Evolutionary conservation across 2,113 vertebrate genomes (phyloP).

Genomic region (Murina feae): DNA sequence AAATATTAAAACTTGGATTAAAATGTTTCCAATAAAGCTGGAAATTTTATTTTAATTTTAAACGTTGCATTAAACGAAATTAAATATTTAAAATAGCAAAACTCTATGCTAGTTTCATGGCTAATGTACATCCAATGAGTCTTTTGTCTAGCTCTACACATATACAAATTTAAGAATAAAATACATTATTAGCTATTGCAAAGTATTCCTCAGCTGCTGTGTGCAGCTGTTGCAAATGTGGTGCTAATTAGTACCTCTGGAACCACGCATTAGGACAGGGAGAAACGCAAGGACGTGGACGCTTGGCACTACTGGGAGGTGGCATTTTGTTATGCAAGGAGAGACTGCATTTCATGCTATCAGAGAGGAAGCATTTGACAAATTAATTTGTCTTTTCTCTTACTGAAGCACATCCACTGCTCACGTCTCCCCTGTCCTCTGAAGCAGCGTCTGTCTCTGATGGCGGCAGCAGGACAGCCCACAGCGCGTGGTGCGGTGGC

Average conservation of each 20-base stretch:
- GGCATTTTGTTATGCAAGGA: constrained; percentile 9
- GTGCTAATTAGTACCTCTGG: constrained; percentile 36
- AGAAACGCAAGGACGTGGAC: constrained; percentile 15
- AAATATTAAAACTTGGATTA: constrained; percentile 36
- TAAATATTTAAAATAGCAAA: constrained; percentile 40
- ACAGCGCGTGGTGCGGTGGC: background rate
- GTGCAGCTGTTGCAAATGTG: constrained; percentile 9
- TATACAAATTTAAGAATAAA: constrained; percentile 4
- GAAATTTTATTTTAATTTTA: constrained; percentile 12
- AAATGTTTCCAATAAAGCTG: constrained; percentile 14
- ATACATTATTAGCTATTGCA: background rate
- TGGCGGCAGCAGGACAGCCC: background rate
- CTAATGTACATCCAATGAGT: background rate
- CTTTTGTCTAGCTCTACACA: background rate
- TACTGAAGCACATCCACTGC: background rate
- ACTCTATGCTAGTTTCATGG: background rate
- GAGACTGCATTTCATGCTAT: constrained; percentile 12
- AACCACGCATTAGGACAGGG: constrained; percentile 3
- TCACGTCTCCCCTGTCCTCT: background rate
- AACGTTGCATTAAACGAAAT: constrained; percentile 4
- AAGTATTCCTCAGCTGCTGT: background rate
- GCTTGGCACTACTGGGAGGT: background rate
- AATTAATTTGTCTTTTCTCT: constrained; percentile 46
- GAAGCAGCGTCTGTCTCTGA: background rate
- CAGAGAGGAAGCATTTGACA: constrained; percentile 13